A percentile compares a stretch with the other conserved stretches of the same genome.
Conservation (phyloP, 2,888 invertebrate genomes). For the Volucella zonaria region DNA sequence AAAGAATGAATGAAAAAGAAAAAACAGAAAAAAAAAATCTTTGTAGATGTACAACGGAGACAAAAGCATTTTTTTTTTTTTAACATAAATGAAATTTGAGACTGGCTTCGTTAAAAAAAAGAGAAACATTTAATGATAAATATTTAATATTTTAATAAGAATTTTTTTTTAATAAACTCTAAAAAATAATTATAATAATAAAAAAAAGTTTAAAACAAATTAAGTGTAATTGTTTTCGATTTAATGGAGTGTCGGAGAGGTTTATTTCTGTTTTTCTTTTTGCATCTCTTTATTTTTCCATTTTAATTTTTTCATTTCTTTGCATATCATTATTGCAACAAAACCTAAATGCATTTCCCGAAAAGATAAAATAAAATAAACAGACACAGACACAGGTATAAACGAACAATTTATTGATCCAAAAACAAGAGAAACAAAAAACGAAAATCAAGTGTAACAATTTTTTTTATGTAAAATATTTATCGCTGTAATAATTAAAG, state of each 20-base stretch:
- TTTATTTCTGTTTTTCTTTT: conserved; percentile 19
- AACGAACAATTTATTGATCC: conserved; percentile 63
- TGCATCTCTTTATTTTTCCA: conserved; percentile 9
- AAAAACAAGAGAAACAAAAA: conserved; percentile 41
- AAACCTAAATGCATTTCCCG: conserved; percentile 51
- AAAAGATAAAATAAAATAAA: conserved; percentile 4
- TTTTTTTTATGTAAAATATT: conserved; percentile 69
- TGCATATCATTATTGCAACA: conserved; percentile 4
- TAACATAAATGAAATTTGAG: conserved; percentile 65
- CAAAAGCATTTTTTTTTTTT: conserved; percentile 46
- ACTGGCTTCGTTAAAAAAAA: conserved; percentile 69
- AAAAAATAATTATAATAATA: conserved; percentile 4
- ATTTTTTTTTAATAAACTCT: conserved; percentile 19
- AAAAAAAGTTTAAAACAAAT: conserved; percentile 2
- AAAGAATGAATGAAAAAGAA: conserved; percentile 33
- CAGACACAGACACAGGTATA: conserved; percentile 29
- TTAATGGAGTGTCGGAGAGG: conserved; percentile 4
- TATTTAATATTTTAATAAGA: conserved; percentile 64
- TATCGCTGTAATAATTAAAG: conserved; percentile 64
- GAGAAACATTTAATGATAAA: conserved; percentile 37
- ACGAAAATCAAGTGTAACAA: background rate
- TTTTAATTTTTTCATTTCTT: background rate
- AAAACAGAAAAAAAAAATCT: background rate
- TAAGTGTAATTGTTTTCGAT: conserved; percentile 32
- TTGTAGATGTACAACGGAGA: conserved; percentile 62